phyloP scores from a whole-genome alignment of 2,888 invertebrate genomes.

The Temnothorax ravouxi region DNA sequence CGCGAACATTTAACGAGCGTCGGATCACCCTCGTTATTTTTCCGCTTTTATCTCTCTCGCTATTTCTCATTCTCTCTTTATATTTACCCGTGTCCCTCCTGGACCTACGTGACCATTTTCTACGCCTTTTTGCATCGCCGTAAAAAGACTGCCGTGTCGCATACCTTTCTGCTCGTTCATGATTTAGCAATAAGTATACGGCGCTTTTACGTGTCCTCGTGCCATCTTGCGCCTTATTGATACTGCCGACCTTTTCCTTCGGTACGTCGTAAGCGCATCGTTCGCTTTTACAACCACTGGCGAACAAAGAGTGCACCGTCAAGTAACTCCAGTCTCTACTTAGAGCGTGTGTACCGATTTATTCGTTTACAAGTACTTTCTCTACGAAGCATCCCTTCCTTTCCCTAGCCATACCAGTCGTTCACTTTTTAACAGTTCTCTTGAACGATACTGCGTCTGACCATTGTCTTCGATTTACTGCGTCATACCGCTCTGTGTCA shows the following conservation, averaged over 20 bases:
- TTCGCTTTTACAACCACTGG: constrained; percentile 66
- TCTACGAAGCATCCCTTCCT: not conserved
- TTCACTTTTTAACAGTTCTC: not conserved
- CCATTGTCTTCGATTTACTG: not conserved
- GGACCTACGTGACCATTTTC: constrained; percentile 41
- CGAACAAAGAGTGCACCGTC: constrained; percentile 39
- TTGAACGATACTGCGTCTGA: not conserved
- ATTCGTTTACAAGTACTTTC: constrained; percentile 16
- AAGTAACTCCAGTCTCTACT: constrained; percentile 26
- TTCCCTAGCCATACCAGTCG: not conserved
- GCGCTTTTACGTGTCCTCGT: constrained; percentile 14
- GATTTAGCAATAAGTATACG: constrained; percentile 52
- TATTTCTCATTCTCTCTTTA: constrained; percentile 23
- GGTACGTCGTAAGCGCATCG: constrained; percentile 29
- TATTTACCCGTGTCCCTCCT: constrained; percentile 28
- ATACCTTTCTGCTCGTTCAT: constrained; percentile 39
- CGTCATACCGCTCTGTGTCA: not conserved
- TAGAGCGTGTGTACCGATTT: constrained; percentile 31
- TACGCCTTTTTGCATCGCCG: constrained; percentile 30
- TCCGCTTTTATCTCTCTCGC: not conserved
- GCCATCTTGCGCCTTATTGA: constrained; percentile 40
- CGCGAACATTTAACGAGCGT: constrained; percentile 29
- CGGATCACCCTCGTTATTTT: constrained; percentile 15
- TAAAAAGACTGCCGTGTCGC: constrained; percentile 38
- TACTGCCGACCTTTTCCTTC: constrained; percentile 18